A percentile compares a stretch with the other conserved stretches of the same genome.
phyloP scores from a whole-genome alignment of 2,113 vertebrate species.

The Thalassoma bifasciatum region DNA sequence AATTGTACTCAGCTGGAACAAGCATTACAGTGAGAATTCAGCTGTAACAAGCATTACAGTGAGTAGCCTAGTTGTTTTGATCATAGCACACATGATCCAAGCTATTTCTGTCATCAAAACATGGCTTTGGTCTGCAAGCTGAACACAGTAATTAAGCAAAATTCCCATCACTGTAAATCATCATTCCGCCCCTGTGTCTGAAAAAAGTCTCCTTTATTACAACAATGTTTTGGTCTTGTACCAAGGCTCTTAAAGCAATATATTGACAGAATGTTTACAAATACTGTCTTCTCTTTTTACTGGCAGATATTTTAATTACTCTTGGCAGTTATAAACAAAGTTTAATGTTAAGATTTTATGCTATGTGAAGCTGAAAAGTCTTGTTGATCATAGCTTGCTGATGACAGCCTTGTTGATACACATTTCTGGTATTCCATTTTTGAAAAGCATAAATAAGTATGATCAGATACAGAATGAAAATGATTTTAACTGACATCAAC shows the following conservation, averaged over 20 bases:
- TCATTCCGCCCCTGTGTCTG: no score
- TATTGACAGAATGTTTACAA: no score
- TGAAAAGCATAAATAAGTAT: background rate
- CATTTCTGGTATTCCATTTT: no score
- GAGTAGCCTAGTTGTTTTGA: background rate
- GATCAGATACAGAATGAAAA: background rate
- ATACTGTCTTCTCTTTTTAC: background rate
- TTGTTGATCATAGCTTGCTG: background rate
- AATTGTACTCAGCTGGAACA: no score
- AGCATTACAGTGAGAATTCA: no score
- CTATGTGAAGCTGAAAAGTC: background rate
- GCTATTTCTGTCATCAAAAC: background rate
- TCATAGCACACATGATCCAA: background rate
- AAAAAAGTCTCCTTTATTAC: no score
- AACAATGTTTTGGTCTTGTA: no score
- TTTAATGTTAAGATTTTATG: background rate
- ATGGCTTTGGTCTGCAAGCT: background rate
- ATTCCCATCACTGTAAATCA: background rate
- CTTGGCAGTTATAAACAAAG: no score
- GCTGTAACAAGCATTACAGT: background rate
- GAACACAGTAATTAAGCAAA: background rate
- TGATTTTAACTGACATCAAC: conserved; percentile 48
- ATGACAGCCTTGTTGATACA: no score
- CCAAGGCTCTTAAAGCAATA: no score
- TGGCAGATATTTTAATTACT: background rate